Evolutionary conservation across 2,113 vertebrate species (phyloP), one percentile per base, ranked within the genome.

Genomic region (Centropus bengalensis): DNA sequence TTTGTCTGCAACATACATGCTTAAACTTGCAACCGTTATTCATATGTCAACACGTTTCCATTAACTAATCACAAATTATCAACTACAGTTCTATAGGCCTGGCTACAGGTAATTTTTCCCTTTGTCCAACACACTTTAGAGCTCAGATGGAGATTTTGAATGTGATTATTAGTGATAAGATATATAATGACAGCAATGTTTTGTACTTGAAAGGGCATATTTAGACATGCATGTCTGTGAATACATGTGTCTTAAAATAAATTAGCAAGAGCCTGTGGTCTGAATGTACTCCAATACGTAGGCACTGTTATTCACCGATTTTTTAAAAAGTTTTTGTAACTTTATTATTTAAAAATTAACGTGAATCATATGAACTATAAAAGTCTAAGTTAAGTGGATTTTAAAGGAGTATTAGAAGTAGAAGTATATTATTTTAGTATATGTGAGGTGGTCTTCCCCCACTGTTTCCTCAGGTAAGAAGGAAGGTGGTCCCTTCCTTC

Each of bases 61-160:
- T 93, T 96, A 93, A 64, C 89, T 86, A 78, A 94, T 47, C 63
- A 64, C 42, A 63, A 76, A 90, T 94, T 95, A 80, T 40, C 30
- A 63, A 68, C 51, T 67, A 77, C 68, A 40, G 15, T 47, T 89
- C 78, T 59, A 16, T 36, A 75, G 22, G 4, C 70, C 76, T 95
- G 64, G 78, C 33, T 71, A 75, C 30, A 90, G 64, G 23, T 88
- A 83, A 87, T 6, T 83, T 96, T 94, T 70, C 67, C 51, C 19
- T 94, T 81, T 69, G 8, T 93, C 77, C 55, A 77, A 67, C 21
- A 74, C 9, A 45, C 9, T 68, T 77, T 18, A 44, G 56, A 87
- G 49, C 14, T 94, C 77, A 82, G 54, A 52, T 40, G 15, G 58
- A 64, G 62, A 82, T 71, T 91, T 54, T 73, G 15, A 79, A 75